Percentiles rank a stretch among this genome's conserved stretches.
Conservation (phyloP, 2,113 vertebrate species). For the Benitochromis conjunctus region DNA sequence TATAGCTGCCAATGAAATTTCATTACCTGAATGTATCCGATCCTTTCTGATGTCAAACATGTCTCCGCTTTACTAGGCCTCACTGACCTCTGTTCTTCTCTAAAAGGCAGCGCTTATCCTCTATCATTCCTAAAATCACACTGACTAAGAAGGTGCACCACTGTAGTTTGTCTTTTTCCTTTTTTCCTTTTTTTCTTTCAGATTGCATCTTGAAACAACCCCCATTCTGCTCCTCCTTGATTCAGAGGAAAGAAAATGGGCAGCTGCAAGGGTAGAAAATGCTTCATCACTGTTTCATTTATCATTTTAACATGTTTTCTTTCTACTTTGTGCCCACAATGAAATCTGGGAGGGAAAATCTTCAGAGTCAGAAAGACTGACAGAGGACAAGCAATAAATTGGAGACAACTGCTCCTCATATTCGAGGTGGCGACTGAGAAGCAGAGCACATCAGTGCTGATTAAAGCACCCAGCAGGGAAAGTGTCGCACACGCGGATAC, state of each 20-base stretch:
- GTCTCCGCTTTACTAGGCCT: not conserved
- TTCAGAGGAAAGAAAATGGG: constrained; percentile 45
- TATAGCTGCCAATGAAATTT: not conserved
- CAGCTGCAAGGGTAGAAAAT: constrained; percentile 33
- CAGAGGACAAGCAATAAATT: constrained; percentile 66
- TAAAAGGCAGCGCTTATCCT: constrained; percentile 46
- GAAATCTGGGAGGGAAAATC: constrained; percentile 50
- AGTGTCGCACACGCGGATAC: constrained; percentile 24
- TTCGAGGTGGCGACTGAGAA: constrained; percentile 62
- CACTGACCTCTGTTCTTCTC: constrained; percentile 40
- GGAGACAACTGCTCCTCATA: constrained; percentile 66
- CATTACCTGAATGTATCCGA: not conserved
- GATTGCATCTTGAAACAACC: constrained; percentile 57
- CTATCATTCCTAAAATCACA: constrained; percentile 28
- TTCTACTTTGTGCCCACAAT: constrained; percentile 37
- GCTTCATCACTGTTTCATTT: constrained; percentile 36
- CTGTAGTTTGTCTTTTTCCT: constrained; percentile 55
- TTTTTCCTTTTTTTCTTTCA: constrained; percentile 63
- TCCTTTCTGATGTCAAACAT: not conserved
- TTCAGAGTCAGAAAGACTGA: constrained; percentile 53
- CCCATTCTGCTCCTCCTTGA: constrained; percentile 16
- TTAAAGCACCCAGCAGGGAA: constrained; percentile 64
- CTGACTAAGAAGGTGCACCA: constrained; percentile 19
- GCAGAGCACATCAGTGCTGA: constrained; percentile 60
- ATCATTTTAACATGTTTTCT: constrained; percentile 47